phyloP scores from a whole-genome alignment of 2,888 invertebrate species.

The Perizoma flavofasciatum region DNA sequence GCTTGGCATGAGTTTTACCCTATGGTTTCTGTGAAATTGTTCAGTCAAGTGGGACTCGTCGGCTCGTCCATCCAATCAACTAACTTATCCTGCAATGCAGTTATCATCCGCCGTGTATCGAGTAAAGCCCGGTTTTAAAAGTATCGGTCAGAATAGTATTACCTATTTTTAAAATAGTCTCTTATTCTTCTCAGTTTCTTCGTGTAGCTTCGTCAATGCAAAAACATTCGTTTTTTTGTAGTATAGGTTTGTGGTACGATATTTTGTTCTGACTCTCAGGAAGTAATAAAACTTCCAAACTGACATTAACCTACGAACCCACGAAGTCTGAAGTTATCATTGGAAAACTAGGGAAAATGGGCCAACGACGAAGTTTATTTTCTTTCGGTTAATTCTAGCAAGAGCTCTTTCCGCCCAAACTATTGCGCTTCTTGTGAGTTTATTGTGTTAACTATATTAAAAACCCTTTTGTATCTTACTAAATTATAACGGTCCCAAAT shows the following conservation, averaged over 20 bases:
- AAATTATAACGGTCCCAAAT: too few species aligned
- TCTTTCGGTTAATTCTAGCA: constrained; percentile 27
- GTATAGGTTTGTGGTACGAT: too few species aligned
- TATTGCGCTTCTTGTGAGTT: constrained; percentile 5
- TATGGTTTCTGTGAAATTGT: constrained; percentile 22
- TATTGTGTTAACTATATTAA: too few species aligned
- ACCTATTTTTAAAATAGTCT: too few species aligned
- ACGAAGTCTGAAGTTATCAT: not conserved
- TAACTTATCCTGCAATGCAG: constrained; percentile 11
- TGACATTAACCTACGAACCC: not conserved
- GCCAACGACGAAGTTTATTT: constrained; percentile 32
- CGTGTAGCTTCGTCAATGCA: too few species aligned
- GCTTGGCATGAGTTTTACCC: too few species aligned
- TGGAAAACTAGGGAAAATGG: constrained; percentile 30
- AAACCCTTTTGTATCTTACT: too few species aligned
- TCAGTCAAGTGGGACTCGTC: constrained; percentile 16
- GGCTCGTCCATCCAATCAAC: constrained; percentile 20
- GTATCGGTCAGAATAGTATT: not conserved
- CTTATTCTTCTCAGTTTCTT: too few species aligned
- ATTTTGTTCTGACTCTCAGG: not conserved
- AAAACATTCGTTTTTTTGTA: too few species aligned
- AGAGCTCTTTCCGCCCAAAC: constrained; percentile 22
- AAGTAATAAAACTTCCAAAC: not conserved
- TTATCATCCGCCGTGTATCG: constrained; percentile 2
- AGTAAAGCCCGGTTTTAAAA: not conserved